Percentiles rank a stretch among this genome's conserved stretches.
Evolutionary conservation across 2,113 vertebrate species (phyloP).

Genomic region (Zosterops pallidus): DNA sequence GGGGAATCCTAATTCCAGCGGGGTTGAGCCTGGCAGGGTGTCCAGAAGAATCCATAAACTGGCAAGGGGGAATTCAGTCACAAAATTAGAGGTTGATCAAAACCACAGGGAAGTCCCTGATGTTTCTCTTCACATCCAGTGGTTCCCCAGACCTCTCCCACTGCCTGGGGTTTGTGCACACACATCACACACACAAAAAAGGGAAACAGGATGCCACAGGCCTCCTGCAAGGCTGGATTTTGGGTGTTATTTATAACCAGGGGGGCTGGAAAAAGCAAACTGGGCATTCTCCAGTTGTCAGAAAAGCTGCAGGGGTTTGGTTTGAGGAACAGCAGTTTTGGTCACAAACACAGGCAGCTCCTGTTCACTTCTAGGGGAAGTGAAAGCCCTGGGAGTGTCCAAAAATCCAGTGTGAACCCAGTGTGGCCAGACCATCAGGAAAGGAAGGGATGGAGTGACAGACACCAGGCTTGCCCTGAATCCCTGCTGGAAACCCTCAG

Average conservation of each 20-base stretch:
- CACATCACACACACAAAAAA: fast-evolving
- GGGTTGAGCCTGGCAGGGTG: background rate
- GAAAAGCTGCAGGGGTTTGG: background rate
- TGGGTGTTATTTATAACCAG: background rate
- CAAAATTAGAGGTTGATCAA: background rate
- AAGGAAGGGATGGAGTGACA: background rate
- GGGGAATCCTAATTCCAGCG: background rate
- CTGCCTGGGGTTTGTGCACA: background rate
- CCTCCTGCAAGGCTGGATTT: background rate
- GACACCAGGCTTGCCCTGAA: background rate
- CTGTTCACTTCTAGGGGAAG: background rate
- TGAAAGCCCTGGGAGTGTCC: background rate
- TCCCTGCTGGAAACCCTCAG: background rate
- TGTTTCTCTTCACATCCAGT: background rate
- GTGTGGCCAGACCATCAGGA: fast-evolving
- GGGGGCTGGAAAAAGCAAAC: background rate
- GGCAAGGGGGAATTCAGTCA: background rate
- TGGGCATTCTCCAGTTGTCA: background rate
- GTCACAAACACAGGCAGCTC: background rate
- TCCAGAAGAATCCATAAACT: background rate
- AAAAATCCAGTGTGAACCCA: background rate
- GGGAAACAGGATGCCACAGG: background rate
- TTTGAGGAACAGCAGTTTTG: background rate
- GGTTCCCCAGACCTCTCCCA: background rate
- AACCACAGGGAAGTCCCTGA: background rate